Conservation (phyloP, 2,888 invertebrate genomes). For the Spatulosminthurus flaviceps region DNA sequence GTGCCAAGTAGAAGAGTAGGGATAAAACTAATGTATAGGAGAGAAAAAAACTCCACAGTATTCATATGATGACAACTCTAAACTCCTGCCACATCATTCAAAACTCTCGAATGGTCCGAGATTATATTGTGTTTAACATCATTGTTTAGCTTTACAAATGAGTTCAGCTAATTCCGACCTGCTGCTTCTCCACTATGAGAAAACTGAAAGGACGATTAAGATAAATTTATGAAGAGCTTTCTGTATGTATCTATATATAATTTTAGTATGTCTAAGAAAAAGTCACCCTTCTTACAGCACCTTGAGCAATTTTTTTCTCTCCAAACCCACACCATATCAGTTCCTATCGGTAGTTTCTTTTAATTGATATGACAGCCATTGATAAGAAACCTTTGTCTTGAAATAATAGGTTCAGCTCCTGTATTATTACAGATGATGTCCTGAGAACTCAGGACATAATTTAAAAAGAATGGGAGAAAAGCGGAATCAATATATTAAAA, state of each 20-base stretch:
- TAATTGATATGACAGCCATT: background rate
- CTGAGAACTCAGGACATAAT: background rate
- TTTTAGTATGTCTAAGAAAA: too few relatives aligned
- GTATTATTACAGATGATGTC: too few relatives aligned
- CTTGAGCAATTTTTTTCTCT: background rate
- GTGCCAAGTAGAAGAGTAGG: background rate
- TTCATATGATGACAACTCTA: too few relatives aligned
- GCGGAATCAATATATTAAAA: constrained; percentile 5
- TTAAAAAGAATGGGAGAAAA: background rate
- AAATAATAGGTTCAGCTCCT: constrained; percentile 12
- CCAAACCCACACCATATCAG: background rate
- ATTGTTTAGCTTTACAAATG: constrained; percentile 7
- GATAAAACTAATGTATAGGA: too few relatives aligned
- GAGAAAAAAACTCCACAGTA: too few relatives aligned
- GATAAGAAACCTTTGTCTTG: background rate
- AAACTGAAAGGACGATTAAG: background rate
- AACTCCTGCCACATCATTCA: background rate
- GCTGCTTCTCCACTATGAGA: background rate
- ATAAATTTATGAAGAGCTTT: background rate
- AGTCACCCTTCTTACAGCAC: background rate
- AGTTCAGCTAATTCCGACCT: background rate
- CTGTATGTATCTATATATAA: too few relatives aligned
- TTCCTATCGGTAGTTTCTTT: background rate
- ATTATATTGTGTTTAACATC: background rate
- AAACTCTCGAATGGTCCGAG: background rate